Base-by-base conservation (phyloP, 2,888 invertebrate species). In the Magallana nippona region DNA sequence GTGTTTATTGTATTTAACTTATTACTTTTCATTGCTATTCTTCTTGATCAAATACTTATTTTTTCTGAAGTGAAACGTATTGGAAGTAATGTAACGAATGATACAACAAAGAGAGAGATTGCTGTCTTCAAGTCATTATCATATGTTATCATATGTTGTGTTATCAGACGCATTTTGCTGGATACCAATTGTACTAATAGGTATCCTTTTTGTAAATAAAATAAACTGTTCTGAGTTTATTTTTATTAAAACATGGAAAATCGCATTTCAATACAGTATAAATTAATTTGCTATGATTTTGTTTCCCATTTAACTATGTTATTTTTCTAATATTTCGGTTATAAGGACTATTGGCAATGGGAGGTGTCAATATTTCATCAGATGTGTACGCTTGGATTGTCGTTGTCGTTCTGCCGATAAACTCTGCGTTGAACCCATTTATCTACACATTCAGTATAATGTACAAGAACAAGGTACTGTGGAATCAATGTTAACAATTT, bases 1-100 rank as follows among this genome's bases (percentile, higher is more conserved):
- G 83, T 85, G n/a, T 85, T 85, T 22, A 85, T 85, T 22, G 79
- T 78, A 17, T 60, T 85, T 17, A 85, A 85, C 56, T 82, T 83
- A 17, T n/a, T 79, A 5, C 11, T 85, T 2, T 85, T 85, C 15
- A 44, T 82, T 5, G 17, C 78, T 2, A 78, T 85, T 32, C 79
- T 80, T 13, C 55, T 79, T 10, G 78, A 79, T 1, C 85, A 85
- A 27, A 22, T 83, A 10, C 11, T 83, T 10, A 85, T 85, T 60
- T 85, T 79, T 63, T 58, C 32, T 10, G 83, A 83, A 32, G 83
- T 85, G 10, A 78, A 57, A 8, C 32, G 22, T 2, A 77, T 80
- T 10, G 19, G 62, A 10, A 57, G 44, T 17, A 27, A 56, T 22
- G 27, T 83, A 19, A 62, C 56, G 79, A 60, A 44, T 10, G 27